Evolutionary conservation across 2,888 invertebrate species (phyloP).

Genomic region (Protodeltote pygarga): DNA sequence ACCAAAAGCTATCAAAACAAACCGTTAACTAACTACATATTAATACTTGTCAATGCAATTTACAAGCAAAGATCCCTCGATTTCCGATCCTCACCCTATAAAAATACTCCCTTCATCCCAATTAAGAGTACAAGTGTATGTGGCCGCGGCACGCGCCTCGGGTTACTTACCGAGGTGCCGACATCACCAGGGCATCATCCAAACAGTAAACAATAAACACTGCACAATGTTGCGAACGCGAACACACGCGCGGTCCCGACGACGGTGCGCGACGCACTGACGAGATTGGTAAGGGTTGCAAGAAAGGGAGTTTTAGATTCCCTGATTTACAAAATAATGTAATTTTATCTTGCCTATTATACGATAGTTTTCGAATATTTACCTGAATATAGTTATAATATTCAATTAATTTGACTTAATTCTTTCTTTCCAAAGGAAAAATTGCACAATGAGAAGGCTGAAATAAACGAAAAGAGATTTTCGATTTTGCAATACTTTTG

Average conservation of each 20-base stretch:
- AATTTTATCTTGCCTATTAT: too few species aligned
- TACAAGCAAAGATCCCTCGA: slow-evolving; percentile 21
- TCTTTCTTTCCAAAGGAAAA: too few species aligned
- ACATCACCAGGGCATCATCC: slow-evolving; percentile 31
- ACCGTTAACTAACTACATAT: slow-evolving; percentile 1
- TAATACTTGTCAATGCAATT: slow-evolving; percentile 25
- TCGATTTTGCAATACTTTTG: too few species aligned
- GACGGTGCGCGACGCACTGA: slow-evolving; percentile 64
- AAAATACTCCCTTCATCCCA: slow-evolving; percentile 33
- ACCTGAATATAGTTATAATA: too few species aligned
- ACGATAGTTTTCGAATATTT: too few species aligned
- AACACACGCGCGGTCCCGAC: slow-evolving; percentile 41
- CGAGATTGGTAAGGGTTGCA: slow-evolving; percentile 29
- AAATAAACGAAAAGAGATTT: too few species aligned
- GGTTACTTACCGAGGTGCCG: slow-evolving; percentile 39
- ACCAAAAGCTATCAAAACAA: too few species aligned
- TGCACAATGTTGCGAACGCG: slow-evolving; percentile 25
- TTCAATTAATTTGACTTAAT: too few species aligned
- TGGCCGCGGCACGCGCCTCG: slow-evolving; percentile 45
- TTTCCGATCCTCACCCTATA: slow-evolving; percentile 29
- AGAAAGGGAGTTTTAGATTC: slow-evolving; percentile 4
- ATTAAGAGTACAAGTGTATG: slow-evolving; percentile 45
- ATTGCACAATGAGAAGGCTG: too few species aligned
- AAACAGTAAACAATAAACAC: slow-evolving; percentile 48
- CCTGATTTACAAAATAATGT: not conserved